Evolutionary conservation across 2,888 invertebrate genomes (phyloP).

Genomic region (Lapara coniferarum): DNA sequence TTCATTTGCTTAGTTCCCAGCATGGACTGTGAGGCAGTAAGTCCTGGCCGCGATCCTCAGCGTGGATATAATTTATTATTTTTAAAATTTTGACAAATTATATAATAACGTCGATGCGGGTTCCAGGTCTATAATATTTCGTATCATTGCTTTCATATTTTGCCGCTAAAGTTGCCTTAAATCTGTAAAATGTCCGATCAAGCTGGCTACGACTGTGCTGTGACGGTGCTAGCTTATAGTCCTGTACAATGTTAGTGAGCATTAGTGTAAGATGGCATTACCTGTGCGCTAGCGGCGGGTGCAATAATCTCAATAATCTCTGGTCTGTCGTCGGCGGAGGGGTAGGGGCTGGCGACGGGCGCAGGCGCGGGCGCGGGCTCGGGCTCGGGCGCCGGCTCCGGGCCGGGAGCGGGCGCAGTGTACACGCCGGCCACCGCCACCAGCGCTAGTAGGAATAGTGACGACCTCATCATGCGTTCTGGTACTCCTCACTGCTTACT

Average conservation of each 20-base stretch:
- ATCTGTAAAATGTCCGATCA: no score
- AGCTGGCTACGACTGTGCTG: no score
- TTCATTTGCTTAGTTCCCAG: no score
- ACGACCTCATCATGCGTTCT: slow-evolving; percentile 54
- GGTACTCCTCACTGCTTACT: slow-evolving; percentile 7
- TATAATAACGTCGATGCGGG: no score
- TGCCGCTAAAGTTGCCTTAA: no score
- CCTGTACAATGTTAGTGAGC: neutral
- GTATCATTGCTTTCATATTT: no score
- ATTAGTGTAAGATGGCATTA: slow-evolving; percentile 35
- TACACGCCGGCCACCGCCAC: slow-evolving; percentile 47
- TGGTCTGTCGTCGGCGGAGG: slow-evolving; percentile 65
- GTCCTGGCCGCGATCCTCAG: no score
- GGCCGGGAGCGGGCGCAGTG: slow-evolving; percentile 49
- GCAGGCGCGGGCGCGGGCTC: slow-evolving; percentile 50
- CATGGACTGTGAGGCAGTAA: no score
- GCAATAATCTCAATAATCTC: slow-evolving; percentile 82
- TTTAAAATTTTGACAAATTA: no score
- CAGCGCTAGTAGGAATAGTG: slow-evolving; percentile 51
- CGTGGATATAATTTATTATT: no score
- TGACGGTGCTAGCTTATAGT: no score
- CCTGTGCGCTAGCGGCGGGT: slow-evolving; percentile 78
- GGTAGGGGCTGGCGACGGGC: slow-evolving; percentile 52
- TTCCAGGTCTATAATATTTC: no score
- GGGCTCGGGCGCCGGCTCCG: slow-evolving; percentile 49